Base-by-base conservation (phyloP, 1,140 invertebrate genomes). In the Temnothorax curvispinosus region DNA sequence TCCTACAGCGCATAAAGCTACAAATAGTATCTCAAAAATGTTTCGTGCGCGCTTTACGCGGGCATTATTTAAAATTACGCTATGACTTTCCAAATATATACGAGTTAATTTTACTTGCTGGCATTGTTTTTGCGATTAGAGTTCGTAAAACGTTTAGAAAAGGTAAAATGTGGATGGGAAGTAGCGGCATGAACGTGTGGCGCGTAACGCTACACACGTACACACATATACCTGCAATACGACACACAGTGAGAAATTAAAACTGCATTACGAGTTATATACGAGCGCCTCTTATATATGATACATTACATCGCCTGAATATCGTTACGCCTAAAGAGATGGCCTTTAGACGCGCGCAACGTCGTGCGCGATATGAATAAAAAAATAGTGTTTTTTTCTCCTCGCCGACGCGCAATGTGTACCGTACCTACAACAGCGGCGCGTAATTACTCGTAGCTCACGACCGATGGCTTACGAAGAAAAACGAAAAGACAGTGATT, bases 401-500 rank as follows among this genome's bases (percentile, higher is more conserved):
- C 35, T 9, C 41, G 18, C 13, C 35, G 18, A 38, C 21, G 35
- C 54, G 38, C 11, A 9, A 50, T 47, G 41, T 71, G n/a, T 54
- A 27, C 18, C 7, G 54, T 52, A n/a, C 21, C 11, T 71, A 54
- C 9, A 27, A 67, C 15, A 58, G 41, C 13, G 54, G 15, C 67
- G 27, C 35, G 41, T 82, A 82, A 72, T 82, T 82, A 58, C 18
- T 82, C 65, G 38, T 41, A 18, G 21, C 47, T 67, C 13, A 41
- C 13, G 47, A 41, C 32, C 35, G 62, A 69, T 69, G 47, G 76
- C 64, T 54, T 71, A 35, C 47, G 41, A 44, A 72, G 69, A 60
- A 60, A 62, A 84, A 74, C 32, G n/a, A 62, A 74, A 47, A 82
- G 54, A 62, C 80, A 56, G 80, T 60, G 54, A 84, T 84, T 84